phyloP scores from a whole-genome alignment of 2,888 invertebrate species.

The Ceraclea dissimilis region DNA sequence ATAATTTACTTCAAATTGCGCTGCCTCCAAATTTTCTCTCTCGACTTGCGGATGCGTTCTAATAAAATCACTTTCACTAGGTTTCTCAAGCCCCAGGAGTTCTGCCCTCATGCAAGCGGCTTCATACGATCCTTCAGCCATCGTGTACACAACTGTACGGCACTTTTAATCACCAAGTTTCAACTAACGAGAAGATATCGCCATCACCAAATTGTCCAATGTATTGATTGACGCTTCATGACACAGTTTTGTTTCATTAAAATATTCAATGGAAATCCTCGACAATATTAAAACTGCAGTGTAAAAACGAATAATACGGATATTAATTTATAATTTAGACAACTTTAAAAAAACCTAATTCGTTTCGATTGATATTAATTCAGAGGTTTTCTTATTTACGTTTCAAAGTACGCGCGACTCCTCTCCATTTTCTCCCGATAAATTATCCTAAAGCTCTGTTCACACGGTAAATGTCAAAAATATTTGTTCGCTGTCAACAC shows the following conservation, averaged over 20 bases:
- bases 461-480: too few relatives aligned
- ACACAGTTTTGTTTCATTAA: neutral
- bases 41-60: slow-evolving; percentile 43
- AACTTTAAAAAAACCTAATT: neutral
- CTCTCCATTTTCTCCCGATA: too few relatives aligned
- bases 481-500: too few relatives aligned
- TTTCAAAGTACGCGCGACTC: neutral
- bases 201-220: neutral
- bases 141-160: slow-evolving; percentile 27
- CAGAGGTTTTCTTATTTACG: too few relatives aligned
- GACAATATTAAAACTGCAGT: too few relatives aligned
- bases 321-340: too few relatives aligned
- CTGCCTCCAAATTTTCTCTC: slow-evolving; percentile 48
- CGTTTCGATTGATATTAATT: neutral
- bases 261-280: too few relatives aligned
- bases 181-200: too few relatives aligned
- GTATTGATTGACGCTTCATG: slow-evolving; percentile 1
- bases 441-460: too few relatives aligned
- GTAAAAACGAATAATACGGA: too few relatives aligned
- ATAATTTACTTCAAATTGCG: slow-evolving; percentile 33
- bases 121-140: slow-evolving; percentile 63
- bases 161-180: neutral
- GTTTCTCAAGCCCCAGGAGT: slow-evolving; percentile 62
- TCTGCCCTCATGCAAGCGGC: slow-evolving; percentile 74
- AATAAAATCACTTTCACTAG: slow-evolving; percentile 59